Evolutionary conservation across 2,113 vertebrate species (phyloP).

Genomic region (Paramormyrops kingsleyae): DNA sequence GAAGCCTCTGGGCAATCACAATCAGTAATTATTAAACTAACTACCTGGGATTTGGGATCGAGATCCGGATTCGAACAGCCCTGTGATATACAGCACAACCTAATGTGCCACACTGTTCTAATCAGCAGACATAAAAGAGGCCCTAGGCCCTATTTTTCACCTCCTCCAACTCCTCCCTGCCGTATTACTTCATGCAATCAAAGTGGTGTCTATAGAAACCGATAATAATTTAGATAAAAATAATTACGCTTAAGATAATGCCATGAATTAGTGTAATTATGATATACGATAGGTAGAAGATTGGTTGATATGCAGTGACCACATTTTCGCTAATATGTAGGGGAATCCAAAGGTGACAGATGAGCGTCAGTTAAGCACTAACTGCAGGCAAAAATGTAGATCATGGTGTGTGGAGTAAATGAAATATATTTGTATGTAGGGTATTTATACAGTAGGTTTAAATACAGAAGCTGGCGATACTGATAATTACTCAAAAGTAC

Average conservation of each 20-base stretch:
- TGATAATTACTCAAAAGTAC: neutral
- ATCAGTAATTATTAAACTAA: no score
- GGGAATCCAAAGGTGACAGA: no score
- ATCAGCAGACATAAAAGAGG: slow-evolving; percentile 1
- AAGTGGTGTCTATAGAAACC: slow-evolving; percentile 53
- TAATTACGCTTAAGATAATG: slow-evolving; percentile 30
- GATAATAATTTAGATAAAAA: slow-evolving; percentile 46
- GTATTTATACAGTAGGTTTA: neutral
- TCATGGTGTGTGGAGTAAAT: no score
- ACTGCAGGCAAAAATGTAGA: no score
- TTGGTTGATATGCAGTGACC: neutral
- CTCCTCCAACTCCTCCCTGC: neutral
- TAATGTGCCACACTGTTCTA: neutral
- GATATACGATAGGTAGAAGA: neutral
- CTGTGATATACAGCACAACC: neutral
- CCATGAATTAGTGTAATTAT: neutral
- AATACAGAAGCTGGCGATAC: neutral
- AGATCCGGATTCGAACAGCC: no score
- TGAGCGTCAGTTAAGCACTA: no score
- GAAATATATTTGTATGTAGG: neutral
- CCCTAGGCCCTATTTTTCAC: neutral
- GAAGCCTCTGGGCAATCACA: no score
- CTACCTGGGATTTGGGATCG: no score
- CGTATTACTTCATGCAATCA: slow-evolving; percentile 48
- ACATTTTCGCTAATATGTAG: no score